phyloP scores from a whole-genome alignment of 2,888 invertebrate species.

The Cephus sareptanus region DNA sequence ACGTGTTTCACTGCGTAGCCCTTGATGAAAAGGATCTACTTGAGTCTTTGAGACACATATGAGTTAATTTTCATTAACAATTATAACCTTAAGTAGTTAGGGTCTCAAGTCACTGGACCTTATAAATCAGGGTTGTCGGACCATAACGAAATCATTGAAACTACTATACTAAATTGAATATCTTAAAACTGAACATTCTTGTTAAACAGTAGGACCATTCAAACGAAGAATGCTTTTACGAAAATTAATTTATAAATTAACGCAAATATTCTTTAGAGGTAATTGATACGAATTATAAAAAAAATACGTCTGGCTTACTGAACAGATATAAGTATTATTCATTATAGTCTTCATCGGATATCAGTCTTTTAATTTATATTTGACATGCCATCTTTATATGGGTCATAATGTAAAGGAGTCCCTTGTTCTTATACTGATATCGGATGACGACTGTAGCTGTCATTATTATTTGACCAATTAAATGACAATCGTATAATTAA shows the following conservation, averaged over 20 bases:
- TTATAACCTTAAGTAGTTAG: slow-evolving; percentile 36
- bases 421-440: neutral
- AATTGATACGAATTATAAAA: neutral
- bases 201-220: neutral
- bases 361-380: neutral
- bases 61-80: slow-evolving; percentile 32
- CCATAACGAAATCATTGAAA: neutral
- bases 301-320: neutral
- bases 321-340: neutral
- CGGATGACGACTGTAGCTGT: neutral
- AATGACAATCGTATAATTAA: neutral
- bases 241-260: neutral
- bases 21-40: slow-evolving; percentile 21
- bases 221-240: neutral
- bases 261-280: neutral
- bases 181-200: neutral
- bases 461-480: neutral
- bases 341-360: neutral
- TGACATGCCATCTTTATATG: neutral
- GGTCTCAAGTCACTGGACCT: slow-evolving; percentile 47
- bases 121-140: slow-evolving; percentile 25
- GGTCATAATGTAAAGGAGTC: neutral
- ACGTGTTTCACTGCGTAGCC: slow-evolving; percentile 44
- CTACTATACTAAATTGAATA: neutral
- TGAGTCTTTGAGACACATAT: slow-evolving; percentile 47